Conservation (phyloP, 2,113 vertebrate genomes). For the Glaucidium brasilianum region DNA sequence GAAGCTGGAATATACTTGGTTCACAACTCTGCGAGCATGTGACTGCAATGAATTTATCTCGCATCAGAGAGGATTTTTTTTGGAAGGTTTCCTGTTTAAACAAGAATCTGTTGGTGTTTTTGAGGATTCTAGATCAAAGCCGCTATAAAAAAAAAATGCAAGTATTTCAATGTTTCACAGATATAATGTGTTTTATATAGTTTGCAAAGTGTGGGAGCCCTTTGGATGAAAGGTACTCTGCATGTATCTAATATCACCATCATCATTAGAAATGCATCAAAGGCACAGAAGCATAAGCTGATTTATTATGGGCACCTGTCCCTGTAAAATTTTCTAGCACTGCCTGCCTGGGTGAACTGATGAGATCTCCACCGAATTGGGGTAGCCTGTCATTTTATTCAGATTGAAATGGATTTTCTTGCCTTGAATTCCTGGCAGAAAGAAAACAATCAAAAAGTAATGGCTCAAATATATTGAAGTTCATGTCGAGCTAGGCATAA, state of each 20-base stretch:
- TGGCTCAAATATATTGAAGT: not conserved
- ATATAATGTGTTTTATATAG: not conserved
- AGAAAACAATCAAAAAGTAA: conserved; percentile 28
- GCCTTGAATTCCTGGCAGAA: conserved; percentile 18
- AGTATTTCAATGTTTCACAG: not conserved
- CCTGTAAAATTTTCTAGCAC: conserved; percentile 10
- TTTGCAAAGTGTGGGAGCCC: not conserved
- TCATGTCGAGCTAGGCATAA: not conserved
- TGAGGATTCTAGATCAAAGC: not conserved
- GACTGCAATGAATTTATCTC: not conserved
- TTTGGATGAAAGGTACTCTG: not conserved
- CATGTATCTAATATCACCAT: not conserved
- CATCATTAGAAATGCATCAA: not conserved
- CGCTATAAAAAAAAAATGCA: not conserved
- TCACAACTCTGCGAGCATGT: not conserved
- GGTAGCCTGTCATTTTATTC: conserved; percentile 2
- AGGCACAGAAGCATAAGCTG: not conserved
- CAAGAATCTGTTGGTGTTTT: not conserved
- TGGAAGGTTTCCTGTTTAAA: not conserved
- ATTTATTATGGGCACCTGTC: conserved; percentile 26
- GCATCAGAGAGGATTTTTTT: not conserved
- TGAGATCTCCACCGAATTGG: not conserved
- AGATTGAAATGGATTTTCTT: conserved; percentile 37
- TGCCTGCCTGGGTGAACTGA: not conserved
- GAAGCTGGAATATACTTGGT: not conserved